Conservation (phyloP, 92 coral and sea anemone genomes). For the Scolanthus callimorphus region DNA sequence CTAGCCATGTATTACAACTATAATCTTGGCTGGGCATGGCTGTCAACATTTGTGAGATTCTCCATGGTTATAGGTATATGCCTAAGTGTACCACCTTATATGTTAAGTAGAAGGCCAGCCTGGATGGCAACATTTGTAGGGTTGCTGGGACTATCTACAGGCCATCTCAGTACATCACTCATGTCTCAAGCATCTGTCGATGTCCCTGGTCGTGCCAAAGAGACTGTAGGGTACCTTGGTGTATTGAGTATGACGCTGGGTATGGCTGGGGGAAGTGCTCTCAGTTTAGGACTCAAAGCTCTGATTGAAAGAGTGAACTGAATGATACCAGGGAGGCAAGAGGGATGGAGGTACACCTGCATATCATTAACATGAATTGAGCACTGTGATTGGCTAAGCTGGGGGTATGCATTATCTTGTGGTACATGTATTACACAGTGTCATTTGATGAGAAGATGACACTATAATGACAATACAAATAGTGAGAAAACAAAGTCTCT, state of each 20-base stretch:
- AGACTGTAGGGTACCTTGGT: slow-evolving; percentile 86
- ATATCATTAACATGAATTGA: too few relatives aligned
- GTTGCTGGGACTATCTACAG: slow-evolving; percentile 80
- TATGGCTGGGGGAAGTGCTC: slow-evolving; percentile 83
- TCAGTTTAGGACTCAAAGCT: slow-evolving; percentile 71
- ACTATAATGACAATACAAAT: too few relatives aligned
- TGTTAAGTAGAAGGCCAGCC: slow-evolving; percentile 74
- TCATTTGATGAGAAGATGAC: too few relatives aligned
- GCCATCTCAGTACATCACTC: slow-evolving; percentile 80
- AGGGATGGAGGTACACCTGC: too few relatives aligned
- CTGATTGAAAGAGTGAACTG: slow-evolving; percentile 51
- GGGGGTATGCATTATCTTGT: too few relatives aligned
- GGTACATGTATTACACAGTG: too few relatives aligned
- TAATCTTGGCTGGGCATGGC: slow-evolving; percentile 80
- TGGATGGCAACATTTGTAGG: slow-evolving; percentile 95
- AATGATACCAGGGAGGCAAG: too few relatives aligned
- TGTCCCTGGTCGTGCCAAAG: slow-evolving; percentile 80
- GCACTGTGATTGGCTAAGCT: too few relatives aligned
- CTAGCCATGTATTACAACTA: slow-evolving; percentile 69
- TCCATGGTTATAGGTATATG: slow-evolving; percentile 70
- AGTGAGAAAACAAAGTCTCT: too few relatives aligned
- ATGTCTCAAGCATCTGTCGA: slow-evolving; percentile 72
- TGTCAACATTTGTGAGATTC: slow-evolving; percentile 66
- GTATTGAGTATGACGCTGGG: slow-evolving; percentile 83
- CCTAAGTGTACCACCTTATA: slow-evolving; percentile 84